phyloP scores from a whole-genome alignment of 1,140 invertebrate genomes.

The Sycophila sp. region DNA sequence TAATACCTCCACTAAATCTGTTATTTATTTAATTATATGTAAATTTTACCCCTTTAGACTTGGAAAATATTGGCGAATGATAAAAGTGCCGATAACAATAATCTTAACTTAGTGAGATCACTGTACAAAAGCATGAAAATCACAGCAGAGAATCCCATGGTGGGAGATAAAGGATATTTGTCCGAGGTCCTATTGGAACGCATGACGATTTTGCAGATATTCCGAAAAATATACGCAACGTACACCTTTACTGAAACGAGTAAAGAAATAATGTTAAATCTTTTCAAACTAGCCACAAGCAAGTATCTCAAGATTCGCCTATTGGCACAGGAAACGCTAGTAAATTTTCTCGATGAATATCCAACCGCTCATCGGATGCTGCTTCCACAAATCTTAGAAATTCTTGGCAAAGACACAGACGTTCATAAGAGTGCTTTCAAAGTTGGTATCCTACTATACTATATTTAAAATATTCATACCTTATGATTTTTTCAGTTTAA shows the following conservation, averaged over 20 bases:
- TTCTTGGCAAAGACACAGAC: conserved; percentile 70
- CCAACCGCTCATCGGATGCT: conserved; percentile 72
- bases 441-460: conserved; percentile 48
- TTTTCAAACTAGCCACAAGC: conserved; percentile 71
- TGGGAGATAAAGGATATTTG: conserved; percentile 71
- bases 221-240: conserved; percentile 60
- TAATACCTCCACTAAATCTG: too few relatives aligned
- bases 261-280: conserved; percentile 69
- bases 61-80: conserved; percentile 71
- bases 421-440: conserved; percentile 79
- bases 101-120: not conserved
- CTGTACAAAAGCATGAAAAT: conserved; percentile 65
- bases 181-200: conserved; percentile 71
- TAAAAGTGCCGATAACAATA: conserved; percentile 58
- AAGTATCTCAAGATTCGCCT: conserved; percentile 76
- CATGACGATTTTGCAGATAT: conserved; percentile 75
- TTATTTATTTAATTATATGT: not conserved
- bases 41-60: conserved; percentile 61
- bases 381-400: conserved; percentile 70
- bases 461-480: not conserved
- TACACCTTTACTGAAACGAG: conserved; percentile 70
- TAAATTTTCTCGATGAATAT: conserved; percentile 64
- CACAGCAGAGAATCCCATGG: conserved; percentile 71
- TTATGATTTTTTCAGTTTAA: not conserved
- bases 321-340: conserved; percentile 72